These are phyloP conservation scores for Leptinotarsa undecemlineata DNA, from an alignment of 1,140 invertebrate species.

Conservation along the genomic window DNA sequence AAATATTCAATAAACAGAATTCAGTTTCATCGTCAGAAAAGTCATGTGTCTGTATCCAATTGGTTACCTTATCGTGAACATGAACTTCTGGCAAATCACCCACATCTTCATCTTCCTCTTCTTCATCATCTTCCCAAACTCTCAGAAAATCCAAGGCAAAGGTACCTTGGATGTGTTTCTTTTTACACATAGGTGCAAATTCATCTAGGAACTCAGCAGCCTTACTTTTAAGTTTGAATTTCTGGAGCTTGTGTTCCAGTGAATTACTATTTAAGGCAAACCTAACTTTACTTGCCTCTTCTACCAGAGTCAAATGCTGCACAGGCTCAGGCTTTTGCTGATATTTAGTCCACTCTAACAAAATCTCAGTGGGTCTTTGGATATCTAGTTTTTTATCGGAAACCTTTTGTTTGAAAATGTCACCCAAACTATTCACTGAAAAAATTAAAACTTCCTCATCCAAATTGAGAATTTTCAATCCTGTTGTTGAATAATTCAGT, in stretches of 20 bases:
- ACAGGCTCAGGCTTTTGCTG: constrained; percentile 2
- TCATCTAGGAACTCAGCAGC: constrained; percentile 2
- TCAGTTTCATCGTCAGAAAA: constrained; percentile 15
- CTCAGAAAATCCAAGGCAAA: constrained; percentile 22
- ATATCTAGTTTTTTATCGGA: constrained; percentile 10
- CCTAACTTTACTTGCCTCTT: constrained; percentile 2
- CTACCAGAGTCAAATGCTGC: not conserved
- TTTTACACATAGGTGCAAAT: constrained; percentile 3
- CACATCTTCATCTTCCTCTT: not conserved
- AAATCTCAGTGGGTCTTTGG: not conserved
- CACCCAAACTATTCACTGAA: constrained; percentile 15
- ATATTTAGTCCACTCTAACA: constrained; percentile 7
- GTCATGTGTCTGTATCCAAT: constrained; percentile 22
- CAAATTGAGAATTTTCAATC: constrained; percentile 19
- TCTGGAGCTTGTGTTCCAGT: not conserved
- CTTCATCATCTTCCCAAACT: constrained; percentile 22
- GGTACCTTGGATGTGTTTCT: not conserved
- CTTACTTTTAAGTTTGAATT: constrained; percentile 2
- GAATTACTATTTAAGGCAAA: constrained; percentile 16
- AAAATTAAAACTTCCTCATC: constrained; percentile 13
- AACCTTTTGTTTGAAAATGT: constrained; percentile 27
- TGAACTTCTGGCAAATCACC: constrained; percentile 7
- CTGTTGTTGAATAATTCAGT: constrained; percentile 15
- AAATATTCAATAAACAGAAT: not conserved
- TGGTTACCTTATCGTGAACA: constrained; percentile 6